These are phyloP conservation scores for Styela clava DNA, from an alignment of 23 tunicate genomes.

Conservation along the genomic window DNA sequence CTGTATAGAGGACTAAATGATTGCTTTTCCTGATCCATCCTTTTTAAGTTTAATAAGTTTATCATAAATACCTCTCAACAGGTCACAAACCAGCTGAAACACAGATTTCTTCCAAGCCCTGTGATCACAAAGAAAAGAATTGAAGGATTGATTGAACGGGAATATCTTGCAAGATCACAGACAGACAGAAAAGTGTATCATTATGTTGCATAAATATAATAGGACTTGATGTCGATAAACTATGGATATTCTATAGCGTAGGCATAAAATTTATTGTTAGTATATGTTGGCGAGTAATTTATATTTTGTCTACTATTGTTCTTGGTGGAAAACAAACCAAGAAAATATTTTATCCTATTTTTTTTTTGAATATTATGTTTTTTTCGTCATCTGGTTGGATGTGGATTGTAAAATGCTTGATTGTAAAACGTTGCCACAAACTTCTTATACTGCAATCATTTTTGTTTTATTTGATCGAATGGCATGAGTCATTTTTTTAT, in stretches of 20 bases:
- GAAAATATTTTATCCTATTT: background rate
- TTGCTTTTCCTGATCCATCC: too few species aligned
- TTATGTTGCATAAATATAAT: constrained; percentile 72
- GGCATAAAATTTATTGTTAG: background rate
- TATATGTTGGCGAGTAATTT: background rate
- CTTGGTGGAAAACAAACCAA: background rate
- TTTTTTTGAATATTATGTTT: background rate
- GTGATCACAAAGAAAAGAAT: constrained; percentile 90
- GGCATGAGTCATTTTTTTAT: too few species aligned
- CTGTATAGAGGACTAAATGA: too few species aligned
- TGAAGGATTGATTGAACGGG: constrained; percentile 96
- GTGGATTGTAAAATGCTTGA: background rate
- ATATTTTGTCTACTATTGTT: background rate
- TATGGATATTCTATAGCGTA: background rate
- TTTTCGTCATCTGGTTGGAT: background rate
- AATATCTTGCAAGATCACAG: constrained; percentile 78
- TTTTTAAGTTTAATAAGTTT: too few species aligned
- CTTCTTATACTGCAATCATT: too few species aligned
- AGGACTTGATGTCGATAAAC: background rate
- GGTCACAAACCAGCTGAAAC: constrained; percentile 81
- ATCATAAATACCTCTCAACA: too few species aligned
- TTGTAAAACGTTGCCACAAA: too few species aligned
- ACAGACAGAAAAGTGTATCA: constrained; percentile 92
- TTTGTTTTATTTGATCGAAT: too few species aligned
- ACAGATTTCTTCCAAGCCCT: constrained; percentile 89